phyloP scores from a whole-genome alignment of 2,888 invertebrate genomes.

The Amblyjoppa proteus region DNA sequence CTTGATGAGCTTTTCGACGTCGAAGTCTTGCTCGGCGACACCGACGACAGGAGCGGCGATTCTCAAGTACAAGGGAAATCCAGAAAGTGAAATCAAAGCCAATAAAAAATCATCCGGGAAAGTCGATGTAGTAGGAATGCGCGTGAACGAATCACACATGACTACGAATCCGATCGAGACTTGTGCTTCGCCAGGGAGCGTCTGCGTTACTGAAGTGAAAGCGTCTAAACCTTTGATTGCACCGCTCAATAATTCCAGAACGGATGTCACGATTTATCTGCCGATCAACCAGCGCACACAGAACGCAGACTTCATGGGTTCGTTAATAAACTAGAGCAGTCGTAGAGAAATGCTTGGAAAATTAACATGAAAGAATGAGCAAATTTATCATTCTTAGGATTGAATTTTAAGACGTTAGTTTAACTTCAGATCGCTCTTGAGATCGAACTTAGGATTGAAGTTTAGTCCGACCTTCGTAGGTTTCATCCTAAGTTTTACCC shows the following conservation, averaged over 20 bases:
- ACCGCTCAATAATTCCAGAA: constrained; percentile 84
- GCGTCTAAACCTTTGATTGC: constrained; percentile 86
- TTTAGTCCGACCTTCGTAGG: too few species aligned
- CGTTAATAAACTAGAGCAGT: constrained; percentile 7
- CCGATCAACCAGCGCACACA: constrained; percentile 88
- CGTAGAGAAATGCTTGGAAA: neutral
- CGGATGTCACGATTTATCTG: constrained; percentile 88
- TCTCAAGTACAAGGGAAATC: constrained; percentile 84
- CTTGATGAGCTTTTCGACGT: constrained; percentile 87
- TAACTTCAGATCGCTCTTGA: too few species aligned
- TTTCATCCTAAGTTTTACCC: too few species aligned
- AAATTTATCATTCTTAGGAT: neutral
- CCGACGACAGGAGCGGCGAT: constrained; percentile 86
- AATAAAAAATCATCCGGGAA: constrained; percentile 47
- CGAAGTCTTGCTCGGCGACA: constrained; percentile 85
- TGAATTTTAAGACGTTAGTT: too few species aligned
- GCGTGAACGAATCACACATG: constrained; percentile 70
- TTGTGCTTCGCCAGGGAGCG: constrained; percentile 85
- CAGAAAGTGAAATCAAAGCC: constrained; percentile 60
- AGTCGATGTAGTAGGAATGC: constrained; percentile 40
- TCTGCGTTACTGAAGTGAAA: constrained; percentile 88
- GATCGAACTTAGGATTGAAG: too few species aligned
- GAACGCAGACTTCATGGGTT: constrained; percentile 76
- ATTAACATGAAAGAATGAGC: neutral
- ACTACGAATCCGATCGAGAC: constrained; percentile 82